phyloP scores from a whole-genome alignment of 2,888 invertebrate species.

The Drosophila anomalata region DNA sequence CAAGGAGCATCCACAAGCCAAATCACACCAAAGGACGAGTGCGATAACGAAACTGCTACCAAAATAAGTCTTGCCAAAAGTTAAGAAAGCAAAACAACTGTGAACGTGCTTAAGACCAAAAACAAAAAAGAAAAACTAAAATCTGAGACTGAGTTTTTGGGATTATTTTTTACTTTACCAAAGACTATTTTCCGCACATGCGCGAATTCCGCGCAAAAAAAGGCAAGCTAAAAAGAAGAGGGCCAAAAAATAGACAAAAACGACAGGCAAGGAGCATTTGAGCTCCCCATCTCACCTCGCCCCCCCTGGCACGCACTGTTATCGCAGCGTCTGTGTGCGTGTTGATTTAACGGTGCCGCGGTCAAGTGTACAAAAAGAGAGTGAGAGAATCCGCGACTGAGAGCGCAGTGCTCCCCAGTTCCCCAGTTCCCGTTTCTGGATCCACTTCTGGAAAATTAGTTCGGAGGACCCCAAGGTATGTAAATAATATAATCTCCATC shows the following conservation, averaged over 20 bases:
- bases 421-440: slow-evolving; percentile 49
- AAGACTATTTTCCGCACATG: slow-evolving; percentile 63
- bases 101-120: slow-evolving; percentile 9
- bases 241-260: slow-evolving; percentile 70
- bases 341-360: slow-evolving; percentile 74
- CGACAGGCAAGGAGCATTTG: slow-evolving; percentile 56
- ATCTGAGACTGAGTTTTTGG: slow-evolving; percentile 2
- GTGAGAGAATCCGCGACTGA: slow-evolving; percentile 19
- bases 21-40: slow-evolving; percentile 44
- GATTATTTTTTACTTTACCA: slow-evolving; percentile 30
- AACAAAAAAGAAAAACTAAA: slow-evolving; percentile 9
- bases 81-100: slow-evolving; percentile 14
- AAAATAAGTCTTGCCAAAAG: slow-evolving; percentile 40
- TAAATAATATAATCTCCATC: slow-evolving; percentile 36
- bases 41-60: slow-evolving; percentile 55
- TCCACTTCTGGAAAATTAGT: slow-evolving; percentile 49
- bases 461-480: slow-evolving; percentile 54
- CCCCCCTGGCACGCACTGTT: slow-evolving; percentile 70
- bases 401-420: slow-evolving; percentile 42
- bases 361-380: slow-evolving; percentile 63
- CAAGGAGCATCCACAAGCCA: slow-evolving; percentile 18
- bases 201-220: slow-evolving; percentile 72
- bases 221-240: slow-evolving; percentile 57
- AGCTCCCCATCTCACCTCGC: slow-evolving; percentile 40
- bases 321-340: slow-evolving; percentile 46